Percentiles rank a stretch among this genome's conserved stretches.
These are phyloP conservation scores for Numenius phaeopus DNA, from an alignment of 2,797 vertebrate genomes.

Conservation along the genomic window DNA sequence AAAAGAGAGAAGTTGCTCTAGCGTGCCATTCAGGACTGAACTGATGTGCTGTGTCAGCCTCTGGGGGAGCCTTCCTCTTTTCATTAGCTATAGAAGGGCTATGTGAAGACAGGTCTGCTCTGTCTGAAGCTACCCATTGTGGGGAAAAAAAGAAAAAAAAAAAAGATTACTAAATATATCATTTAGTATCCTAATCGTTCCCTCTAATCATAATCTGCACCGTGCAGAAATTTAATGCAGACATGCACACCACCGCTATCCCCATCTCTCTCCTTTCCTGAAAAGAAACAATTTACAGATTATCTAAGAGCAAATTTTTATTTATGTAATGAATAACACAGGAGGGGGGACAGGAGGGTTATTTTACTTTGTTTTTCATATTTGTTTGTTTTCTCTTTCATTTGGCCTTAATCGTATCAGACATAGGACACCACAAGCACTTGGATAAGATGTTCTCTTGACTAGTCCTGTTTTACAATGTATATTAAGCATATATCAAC, in stretches of 20 bases:
- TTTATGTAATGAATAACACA: background rate
- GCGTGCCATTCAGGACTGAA: background rate
- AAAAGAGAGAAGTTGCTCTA: background rate
- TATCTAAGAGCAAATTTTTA: background rate
- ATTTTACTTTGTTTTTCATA: background rate
- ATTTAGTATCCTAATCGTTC: background rate
- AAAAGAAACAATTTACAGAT: background rate
- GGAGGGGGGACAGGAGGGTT: background rate
- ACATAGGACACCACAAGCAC: background rate
- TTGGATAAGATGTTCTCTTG: background rate
- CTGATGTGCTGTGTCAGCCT: fast-evolving
- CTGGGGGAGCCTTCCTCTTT: background rate
- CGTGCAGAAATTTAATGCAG: background rate
- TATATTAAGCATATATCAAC: background rate
- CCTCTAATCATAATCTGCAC: background rate
- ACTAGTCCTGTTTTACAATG: background rate
- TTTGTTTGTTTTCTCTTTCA: background rate
- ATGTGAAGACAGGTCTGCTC: background rate
- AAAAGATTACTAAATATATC: background rate
- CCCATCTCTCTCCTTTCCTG: background rate
- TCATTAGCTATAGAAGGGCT: background rate
- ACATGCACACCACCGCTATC: fast-evolving
- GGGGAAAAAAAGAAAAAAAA: background rate
- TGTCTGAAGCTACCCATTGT: background rate
- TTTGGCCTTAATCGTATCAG: background rate